phyloP scores from a whole-genome alignment of 2,113 vertebrate genomes.

The Okapia johnstoni region DNA sequence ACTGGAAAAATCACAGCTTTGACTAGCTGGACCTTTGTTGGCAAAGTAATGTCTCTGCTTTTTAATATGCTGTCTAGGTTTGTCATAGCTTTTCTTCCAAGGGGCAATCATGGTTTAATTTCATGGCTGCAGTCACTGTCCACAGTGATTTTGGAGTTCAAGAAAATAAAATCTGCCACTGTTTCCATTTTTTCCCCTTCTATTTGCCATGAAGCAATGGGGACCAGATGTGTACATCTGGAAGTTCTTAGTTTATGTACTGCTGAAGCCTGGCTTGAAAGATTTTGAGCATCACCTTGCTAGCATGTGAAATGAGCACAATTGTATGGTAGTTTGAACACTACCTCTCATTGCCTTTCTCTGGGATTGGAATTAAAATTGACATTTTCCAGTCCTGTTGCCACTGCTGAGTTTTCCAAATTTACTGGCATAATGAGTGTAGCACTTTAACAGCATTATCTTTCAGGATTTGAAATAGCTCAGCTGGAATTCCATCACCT shows the following conservation, averaged over 20 bases:
- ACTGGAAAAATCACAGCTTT: not conserved
- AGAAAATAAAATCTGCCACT: not conserved
- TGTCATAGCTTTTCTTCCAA: not conserved
- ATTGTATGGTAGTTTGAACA: not conserved
- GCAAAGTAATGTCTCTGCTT: not conserved
- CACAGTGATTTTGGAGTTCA: not conserved
- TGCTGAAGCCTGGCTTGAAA: not conserved
- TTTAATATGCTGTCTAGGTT: not conserved
- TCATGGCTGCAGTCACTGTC: not conserved
- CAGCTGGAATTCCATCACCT: not conserved
- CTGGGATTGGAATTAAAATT: not conserved
- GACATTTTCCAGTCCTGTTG: not conserved
- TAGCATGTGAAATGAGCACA: not conserved
- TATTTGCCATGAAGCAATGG: not conserved
- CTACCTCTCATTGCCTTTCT: not conserved
- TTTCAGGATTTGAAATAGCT: not conserved
- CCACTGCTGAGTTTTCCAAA: not conserved
- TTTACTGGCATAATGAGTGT: not conserved
- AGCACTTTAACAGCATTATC: not conserved
- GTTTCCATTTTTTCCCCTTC: not conserved
- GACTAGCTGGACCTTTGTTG: not conserved
- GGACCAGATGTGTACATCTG: not conserved
- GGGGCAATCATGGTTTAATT: rapidly evolving
- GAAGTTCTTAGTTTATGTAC: not conserved
- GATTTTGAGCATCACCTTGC: not conserved